Conservation (phyloP, 2,888 invertebrate species). For the Therioaphis trifolii region DNA sequence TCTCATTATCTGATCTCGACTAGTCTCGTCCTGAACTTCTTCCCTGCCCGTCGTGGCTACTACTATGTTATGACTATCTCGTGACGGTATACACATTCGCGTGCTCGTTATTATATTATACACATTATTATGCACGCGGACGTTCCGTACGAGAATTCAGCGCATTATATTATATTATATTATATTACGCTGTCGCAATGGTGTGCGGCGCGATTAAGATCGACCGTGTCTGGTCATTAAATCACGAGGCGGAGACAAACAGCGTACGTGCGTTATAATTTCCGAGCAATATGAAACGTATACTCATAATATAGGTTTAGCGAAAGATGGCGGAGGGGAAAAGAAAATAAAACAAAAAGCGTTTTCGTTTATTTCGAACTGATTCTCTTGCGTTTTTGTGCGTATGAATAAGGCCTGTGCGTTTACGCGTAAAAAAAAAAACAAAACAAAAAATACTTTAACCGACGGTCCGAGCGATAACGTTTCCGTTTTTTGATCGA, state of each 20-base stretch:
- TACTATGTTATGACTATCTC: too few species aligned
- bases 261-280: background rate
- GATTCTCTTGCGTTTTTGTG: too few species aligned
- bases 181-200: too few species aligned
- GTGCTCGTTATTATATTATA: background rate
- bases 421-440: too few species aligned
- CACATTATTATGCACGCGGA: too few species aligned
- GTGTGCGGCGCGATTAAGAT: conserved; percentile 31
- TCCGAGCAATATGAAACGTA: background rate
- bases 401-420: too few species aligned
- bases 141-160: background rate
- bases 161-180: too few species aligned
- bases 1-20: background rate
- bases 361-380: too few species aligned
- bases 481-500: too few species aligned
- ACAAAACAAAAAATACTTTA: too few species aligned
- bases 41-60: background rate
- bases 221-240: conserved; percentile 33
- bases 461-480: too few species aligned
- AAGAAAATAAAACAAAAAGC: too few species aligned
- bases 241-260: background rate
- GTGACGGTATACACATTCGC: background rate
- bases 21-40: conserved; percentile 15
- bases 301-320: background rate
- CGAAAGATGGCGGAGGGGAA: background rate